Evolutionary conservation across 2,113 vertebrate species (phyloP).

Genomic region (Hiodon alosoides): DNA sequence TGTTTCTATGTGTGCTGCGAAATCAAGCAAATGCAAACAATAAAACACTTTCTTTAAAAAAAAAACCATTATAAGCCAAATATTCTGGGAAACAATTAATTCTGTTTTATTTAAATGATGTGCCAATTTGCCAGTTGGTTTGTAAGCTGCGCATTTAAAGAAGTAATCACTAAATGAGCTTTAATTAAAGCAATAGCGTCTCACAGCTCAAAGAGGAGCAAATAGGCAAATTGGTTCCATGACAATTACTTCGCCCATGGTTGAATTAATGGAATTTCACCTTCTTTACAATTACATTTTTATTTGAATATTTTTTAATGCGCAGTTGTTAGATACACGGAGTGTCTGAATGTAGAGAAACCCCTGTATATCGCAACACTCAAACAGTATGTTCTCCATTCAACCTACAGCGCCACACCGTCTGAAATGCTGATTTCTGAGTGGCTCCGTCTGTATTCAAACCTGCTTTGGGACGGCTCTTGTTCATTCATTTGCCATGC

Average conservation of each 20-base stretch:
- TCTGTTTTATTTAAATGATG: constrained; percentile 21
- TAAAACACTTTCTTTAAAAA: not conserved
- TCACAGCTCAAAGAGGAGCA: constrained; percentile 33
- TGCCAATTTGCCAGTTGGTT: constrained; percentile 16
- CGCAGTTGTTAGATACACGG: not conserved
- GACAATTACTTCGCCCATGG: constrained; percentile 38
- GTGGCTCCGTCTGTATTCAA: constrained; percentile 22
- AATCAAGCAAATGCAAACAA: not conserved
- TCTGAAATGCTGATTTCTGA: constrained; percentile 23
- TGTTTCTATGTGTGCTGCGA: not conserved
- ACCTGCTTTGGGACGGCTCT: constrained; percentile 32
- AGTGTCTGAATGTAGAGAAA: not conserved
- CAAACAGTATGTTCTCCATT: not conserved
- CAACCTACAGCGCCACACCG: not conserved
- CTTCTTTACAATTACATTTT: constrained; percentile 18
- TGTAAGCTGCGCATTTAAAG: constrained; percentile 28
- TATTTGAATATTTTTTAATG: constrained; percentile 15
- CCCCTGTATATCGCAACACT: not conserved
- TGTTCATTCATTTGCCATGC: constrained; percentile 60
- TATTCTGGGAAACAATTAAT: constrained; percentile 24
- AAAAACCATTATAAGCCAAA: constrained; percentile 28
- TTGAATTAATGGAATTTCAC: constrained; percentile 36
- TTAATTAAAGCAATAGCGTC: constrained; percentile 47
- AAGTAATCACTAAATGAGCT: constrained; percentile 39
- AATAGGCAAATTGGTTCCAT: constrained; percentile 35